Evolutionary conservation across 92 coral and sea anemone genomes (phyloP), one percentile per base, ranked within the genome.

Genomic region (Epizoanthus ramosus): DNA sequence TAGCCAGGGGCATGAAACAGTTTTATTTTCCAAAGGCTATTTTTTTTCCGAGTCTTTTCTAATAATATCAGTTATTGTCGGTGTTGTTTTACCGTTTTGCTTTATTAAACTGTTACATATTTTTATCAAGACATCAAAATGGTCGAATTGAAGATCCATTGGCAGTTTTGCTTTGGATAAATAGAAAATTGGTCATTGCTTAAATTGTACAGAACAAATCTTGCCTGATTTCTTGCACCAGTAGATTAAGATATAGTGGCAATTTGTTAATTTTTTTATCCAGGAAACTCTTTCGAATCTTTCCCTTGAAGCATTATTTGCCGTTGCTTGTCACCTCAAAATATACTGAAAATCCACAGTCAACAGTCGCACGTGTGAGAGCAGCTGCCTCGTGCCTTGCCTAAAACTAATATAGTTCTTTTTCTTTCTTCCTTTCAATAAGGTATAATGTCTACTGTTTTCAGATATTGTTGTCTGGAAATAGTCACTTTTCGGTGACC

Each of bases 211-310:
- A 59, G 43, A 12, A 41, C 37, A 41, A 54, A 19, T 77, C 39
- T 22, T 60, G 45, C 54, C 35, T 10, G 47, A 60, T 23, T 53
- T 53, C 47, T 77, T 77, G 43, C n/a, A 13, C 57, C 37, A 77
- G 71, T 77, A 77, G 82, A 77, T 77, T 77, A 77, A 77, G 82
- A 77, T 61, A 77, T 77, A 77, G 82, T 71, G 18, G 52, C 65
- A 41, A 77, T 77, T 77, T 77, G 82, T 77, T 77, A 77, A 77
- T 77, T 77, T 61, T 77, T 77, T 33, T 77, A 17, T 37, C 71
- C 50, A 61, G 68, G 50, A 59, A 59, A 58, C 61, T 21, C 82
- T 77, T 77, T 77, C 82, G 81, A 76, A 37, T 61, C 66, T 39
- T 23, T 75, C 61, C 57, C 70, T 60, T 39, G 71, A 77, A 59